A percentile compares a stretch with the other conserved stretches of the same genome.
phyloP scores from a whole-genome alignment of 2,888 invertebrate genomes.

The Trachelus stipa region DNA sequence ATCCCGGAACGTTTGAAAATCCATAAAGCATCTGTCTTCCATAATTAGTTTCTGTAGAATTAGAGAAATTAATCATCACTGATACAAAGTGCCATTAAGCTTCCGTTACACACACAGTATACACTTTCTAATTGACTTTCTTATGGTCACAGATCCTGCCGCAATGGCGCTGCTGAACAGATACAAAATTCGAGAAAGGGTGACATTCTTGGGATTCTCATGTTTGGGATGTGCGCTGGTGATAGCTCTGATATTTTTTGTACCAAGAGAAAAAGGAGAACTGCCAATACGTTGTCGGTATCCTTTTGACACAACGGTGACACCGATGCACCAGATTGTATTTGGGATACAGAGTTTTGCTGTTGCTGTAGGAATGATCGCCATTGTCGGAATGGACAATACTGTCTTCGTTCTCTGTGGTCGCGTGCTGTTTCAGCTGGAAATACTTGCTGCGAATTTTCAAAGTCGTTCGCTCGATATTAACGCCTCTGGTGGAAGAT shows the following conservation, averaged over 20 bases:
- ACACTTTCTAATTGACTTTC: not conserved
- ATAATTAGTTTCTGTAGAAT: not conserved
- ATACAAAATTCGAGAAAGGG: constrained; percentile 30
- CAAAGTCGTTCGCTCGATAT: not conserved
- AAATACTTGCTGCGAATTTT: constrained; percentile 30
- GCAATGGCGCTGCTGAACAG: constrained; percentile 27
- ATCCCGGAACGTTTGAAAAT: not conserved
- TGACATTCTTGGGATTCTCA: constrained; percentile 35
- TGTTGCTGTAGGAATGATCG: constrained; percentile 35
- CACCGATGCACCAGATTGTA: constrained; percentile 41
- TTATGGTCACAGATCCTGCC: constrained; percentile 23
- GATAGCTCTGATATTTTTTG: constrained; percentile 37
- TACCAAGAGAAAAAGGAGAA: constrained; percentile 40
- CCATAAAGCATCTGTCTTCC: not conserved
- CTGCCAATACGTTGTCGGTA: constrained; percentile 51
- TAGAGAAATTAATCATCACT: not conserved
- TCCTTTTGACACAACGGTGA: constrained; percentile 45
- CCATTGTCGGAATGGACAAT: constrained; percentile 47
- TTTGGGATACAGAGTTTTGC: constrained; percentile 40
- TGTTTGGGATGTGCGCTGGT: constrained; percentile 33
- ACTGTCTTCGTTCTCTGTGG: constrained; percentile 35
- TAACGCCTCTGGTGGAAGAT: not conserved
- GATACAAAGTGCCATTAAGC: not conserved
- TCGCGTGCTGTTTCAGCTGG: constrained; percentile 40
- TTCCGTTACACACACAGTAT: not conserved